Evolutionary conservation across 1,140 invertebrate species (phyloP), one percentile per base, ranked within the genome.

Genomic region (Drosophila subobscura): DNA sequence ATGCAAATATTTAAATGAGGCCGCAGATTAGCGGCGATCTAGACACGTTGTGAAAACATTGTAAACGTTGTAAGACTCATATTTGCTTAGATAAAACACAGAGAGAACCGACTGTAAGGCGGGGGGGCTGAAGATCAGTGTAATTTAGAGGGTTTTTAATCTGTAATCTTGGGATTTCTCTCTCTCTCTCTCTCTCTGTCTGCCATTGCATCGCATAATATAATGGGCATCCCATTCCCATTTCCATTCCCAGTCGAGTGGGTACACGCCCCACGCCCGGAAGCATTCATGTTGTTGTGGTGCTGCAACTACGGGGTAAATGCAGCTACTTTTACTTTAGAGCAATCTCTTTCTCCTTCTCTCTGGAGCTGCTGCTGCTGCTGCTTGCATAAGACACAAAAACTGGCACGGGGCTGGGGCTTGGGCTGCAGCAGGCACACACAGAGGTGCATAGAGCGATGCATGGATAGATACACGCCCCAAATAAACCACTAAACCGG

Each of bases 291-390:
- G 60, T 65, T 54, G 60, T 71, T 23, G 66, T 45, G 49, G 55
- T 80, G 71, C 66, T 80, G 72, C 77, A 80, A 80, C 42, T 47
- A 10, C 10, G 33, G 58, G 42, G 46, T 63, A 46, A 73, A 61
- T 60, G 58, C 51, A 72, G 73, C 67, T 77, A 81, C 78, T 81
- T 81, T 81, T 81, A 81, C 78, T 81, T 81, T 73, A 73, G 68
- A 64, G 45, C 66, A 58, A 70, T 71, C 53, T 64, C 58, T 33
- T 16, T 44, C 44, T 53, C 42, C 41, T 44, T 44, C 41, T 52
- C 61, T 46, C 27, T 22, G 14, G 10, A 16, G 22, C 59, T 37
- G 10, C 41, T 5, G 14, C 42, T 6, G 12, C 41, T n/a, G 41
- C 42, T 14, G 42, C 14, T 72, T 72, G 67, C 68, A 72, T 60